phyloP scores from a whole-genome alignment of 2,113 vertebrate species.

The Petrocephalus microphthalmus region DNA sequence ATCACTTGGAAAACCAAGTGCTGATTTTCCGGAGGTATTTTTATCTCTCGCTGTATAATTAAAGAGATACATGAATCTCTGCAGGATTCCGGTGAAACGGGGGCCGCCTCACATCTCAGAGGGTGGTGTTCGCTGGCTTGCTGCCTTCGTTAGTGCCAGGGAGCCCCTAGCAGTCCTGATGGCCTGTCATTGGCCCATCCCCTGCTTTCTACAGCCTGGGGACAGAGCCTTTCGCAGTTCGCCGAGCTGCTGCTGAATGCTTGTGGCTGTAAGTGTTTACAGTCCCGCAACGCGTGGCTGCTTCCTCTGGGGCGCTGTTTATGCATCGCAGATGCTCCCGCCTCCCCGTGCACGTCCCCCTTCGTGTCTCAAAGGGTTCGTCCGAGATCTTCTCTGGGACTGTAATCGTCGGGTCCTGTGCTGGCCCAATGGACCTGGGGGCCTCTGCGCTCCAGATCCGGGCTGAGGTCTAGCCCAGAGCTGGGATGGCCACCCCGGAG shows the following conservation, averaged over 20 bases:
- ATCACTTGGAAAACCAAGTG: not conserved
- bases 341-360: not conserved
- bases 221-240: not conserved
- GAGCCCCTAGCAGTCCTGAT: not conserved
- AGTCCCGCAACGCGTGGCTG: not conserved
- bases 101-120: not conserved
- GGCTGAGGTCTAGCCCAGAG: not conserved
- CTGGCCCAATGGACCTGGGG: not conserved
- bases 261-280: conserved; percentile 13
- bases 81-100: not conserved
- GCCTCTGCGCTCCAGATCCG: not conserved
- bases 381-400: not conserved
- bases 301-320: not conserved
- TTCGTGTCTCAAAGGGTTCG: not conserved
- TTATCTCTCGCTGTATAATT: not conserved
- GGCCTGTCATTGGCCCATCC: not conserved
- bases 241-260: not conserved
- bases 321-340: not conserved
- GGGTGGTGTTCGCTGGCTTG: not conserved
- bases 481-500: not conserved
- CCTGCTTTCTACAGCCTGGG: not conserved
- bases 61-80: not conserved
- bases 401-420: not conserved
- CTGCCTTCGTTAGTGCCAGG: conserved; percentile 1
- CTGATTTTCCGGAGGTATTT: not conserved